Conservation (phyloP, 2,797 vertebrate species). For the Rhabdomys pumilio region DNA sequence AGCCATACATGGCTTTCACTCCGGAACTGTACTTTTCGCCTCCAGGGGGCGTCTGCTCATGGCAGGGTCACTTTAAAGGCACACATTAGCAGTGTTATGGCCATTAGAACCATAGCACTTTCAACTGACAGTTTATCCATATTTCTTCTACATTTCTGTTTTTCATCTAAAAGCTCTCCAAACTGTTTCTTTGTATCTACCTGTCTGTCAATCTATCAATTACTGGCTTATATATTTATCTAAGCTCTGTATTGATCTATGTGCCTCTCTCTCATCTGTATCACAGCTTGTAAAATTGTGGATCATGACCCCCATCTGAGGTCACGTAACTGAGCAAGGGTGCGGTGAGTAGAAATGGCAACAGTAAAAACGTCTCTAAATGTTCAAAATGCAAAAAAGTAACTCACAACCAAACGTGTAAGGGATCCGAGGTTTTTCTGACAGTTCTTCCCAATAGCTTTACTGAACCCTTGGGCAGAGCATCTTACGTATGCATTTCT, state of each 20-base stretch:
- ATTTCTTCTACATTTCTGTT: not conserved
- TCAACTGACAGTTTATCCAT: not conserved
- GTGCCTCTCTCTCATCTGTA: not conserved
- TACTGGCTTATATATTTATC: not conserved
- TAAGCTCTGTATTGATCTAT: not conserved
- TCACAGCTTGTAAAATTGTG: not conserved
- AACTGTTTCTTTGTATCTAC: not conserved
- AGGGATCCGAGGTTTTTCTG: not conserved
- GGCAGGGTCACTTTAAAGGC: not conserved
- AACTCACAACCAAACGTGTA: too few species aligned
- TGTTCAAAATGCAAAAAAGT: not conserved
- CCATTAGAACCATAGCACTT: not conserved
- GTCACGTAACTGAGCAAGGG: not conserved
- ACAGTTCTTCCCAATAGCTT: not conserved
- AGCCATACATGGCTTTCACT: not conserved
- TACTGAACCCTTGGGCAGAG: not conserved
- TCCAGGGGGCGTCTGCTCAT: not conserved
- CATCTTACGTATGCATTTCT: too few species aligned
- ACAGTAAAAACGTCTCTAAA: not conserved
- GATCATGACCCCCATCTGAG: not conserved
- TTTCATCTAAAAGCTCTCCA: not conserved
- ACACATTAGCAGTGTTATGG: not conserved
- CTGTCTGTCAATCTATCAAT: not conserved
- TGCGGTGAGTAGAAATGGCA: not conserved
- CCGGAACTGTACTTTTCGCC: not conserved